These are phyloP conservation scores for Lasiommata megera DNA, from an alignment of 2,888 invertebrate species.

Conservation along the genomic window DNA sequence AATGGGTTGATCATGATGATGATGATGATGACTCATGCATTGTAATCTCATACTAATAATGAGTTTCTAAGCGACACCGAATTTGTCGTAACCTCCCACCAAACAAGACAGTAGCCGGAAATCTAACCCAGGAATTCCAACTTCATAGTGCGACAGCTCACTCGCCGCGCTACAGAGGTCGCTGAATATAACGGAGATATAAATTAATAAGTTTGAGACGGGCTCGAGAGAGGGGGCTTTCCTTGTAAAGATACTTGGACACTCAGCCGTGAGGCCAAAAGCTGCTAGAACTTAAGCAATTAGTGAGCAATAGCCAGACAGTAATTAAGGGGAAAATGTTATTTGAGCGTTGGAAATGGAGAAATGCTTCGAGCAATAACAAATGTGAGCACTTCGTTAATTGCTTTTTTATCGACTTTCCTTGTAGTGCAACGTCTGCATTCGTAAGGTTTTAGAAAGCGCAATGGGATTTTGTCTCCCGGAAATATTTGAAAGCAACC, in stretches of 20 bases:
- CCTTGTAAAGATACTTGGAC: conserved; percentile 69
- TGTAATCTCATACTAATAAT: too few species aligned
- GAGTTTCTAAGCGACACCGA: too few species aligned
- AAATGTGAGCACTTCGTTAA: conserved; percentile 60
- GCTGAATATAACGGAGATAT: too few species aligned
- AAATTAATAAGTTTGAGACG: conserved; percentile 62
- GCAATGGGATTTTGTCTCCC: background rate
- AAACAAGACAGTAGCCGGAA: too few species aligned
- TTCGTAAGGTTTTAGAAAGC: background rate
- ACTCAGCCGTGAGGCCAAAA: conserved; percentile 69
- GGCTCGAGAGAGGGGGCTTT: conserved; percentile 70
- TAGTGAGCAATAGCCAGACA: conserved; percentile 77
- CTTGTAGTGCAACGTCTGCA: conserved; percentile 42
- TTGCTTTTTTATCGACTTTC: conserved; percentile 75
- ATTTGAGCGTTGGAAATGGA: conserved; percentile 74
- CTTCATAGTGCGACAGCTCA: too few species aligned
- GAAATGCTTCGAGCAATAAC: conserved; percentile 77
- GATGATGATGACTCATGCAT: too few species aligned
- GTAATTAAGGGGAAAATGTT: conserved; percentile 77
- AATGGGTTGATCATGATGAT: too few species aligned
- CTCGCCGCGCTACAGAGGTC: too few species aligned
- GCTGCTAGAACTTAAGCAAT: conserved; percentile 79
- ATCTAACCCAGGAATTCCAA: too few species aligned
- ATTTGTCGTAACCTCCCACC: too few species aligned
- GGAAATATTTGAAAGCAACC: too few species aligned